Evolutionary conservation across 2,113 vertebrate species (phyloP).

Genomic region (Pseudopodoces humilis): DNA sequence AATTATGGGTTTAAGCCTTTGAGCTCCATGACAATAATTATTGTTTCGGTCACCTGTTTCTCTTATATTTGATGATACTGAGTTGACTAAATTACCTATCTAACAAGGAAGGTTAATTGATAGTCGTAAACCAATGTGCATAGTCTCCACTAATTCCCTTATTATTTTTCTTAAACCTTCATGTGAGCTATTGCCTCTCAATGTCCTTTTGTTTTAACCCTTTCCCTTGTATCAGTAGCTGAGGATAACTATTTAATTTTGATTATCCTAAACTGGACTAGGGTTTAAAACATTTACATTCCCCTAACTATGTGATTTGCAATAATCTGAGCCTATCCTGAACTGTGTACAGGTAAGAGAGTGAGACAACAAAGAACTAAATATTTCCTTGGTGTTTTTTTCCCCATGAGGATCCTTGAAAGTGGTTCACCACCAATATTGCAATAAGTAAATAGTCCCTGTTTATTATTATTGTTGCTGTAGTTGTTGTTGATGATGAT

Average conservation of each 20-base stretch:
- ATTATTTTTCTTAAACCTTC: constrained; percentile 63
- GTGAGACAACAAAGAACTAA: not conserved
- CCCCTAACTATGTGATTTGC: not conserved
- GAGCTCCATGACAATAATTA: constrained; percentile 76
- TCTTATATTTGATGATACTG: constrained; percentile 73
- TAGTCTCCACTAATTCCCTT: constrained; percentile 42
- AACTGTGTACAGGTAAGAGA: not conserved
- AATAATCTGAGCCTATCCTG: not conserved
- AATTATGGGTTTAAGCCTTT: constrained; percentile 76
- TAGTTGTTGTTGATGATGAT: not conserved
- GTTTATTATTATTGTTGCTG: not conserved
- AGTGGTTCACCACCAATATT: not conserved
- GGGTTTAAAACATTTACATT: not conserved
- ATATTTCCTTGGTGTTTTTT: not conserved
- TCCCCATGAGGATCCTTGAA: not conserved
- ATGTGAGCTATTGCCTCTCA: constrained; percentile 21
- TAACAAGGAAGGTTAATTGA: constrained; percentile 76
- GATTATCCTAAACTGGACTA: not conserved
- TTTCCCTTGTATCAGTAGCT: not conserved
- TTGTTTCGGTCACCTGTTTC: constrained; percentile 71
- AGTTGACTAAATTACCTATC: constrained; percentile 75
- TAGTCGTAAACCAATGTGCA: constrained; percentile 63
- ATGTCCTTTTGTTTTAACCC: constrained; percentile 66
- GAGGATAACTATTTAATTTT: not conserved
- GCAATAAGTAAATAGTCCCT: not conserved